Conservation (phyloP, 2,888 invertebrate species). For the Aplocera efformata region DNA sequence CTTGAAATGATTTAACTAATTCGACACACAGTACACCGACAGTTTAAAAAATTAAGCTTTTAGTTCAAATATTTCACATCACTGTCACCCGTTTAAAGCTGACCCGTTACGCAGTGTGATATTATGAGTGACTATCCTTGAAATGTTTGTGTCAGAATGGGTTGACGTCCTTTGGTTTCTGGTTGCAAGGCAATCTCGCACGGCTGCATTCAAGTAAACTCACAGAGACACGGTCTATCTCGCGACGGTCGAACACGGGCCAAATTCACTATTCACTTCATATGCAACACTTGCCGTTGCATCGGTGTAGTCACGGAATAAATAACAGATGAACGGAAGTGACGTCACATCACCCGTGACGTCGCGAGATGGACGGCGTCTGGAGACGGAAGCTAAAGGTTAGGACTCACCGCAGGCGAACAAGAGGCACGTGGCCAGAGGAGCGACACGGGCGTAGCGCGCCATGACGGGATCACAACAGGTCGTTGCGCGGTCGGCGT, state of each 20-base stretch:
- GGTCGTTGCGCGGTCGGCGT: conserved; percentile 77
- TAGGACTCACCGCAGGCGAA: conserved; percentile 80
- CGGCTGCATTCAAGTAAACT: conserved; percentile 57
- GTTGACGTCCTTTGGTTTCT: conserved; percentile 60
- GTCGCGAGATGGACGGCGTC: conserved; percentile 71
- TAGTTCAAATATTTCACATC: conserved; percentile 38
- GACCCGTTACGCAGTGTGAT: conserved; percentile 48
- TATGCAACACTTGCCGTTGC: conserved; percentile 51
- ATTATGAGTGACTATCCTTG: conserved; percentile 59
- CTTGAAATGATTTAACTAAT: conserved; percentile 30
- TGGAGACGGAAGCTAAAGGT: conserved; percentile 73
- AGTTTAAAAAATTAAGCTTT: conserved; percentile 13
- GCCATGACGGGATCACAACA: conserved; percentile 82
- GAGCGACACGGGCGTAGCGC: conserved; percentile 80
- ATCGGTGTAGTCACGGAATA: conserved; percentile 61
- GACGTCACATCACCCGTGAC: conserved; percentile 64
- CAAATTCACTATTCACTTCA: conserved; percentile 75
- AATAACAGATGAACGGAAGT: conserved; percentile 50
- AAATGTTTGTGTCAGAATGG: conserved; percentile 49
- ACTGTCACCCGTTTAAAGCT: conserved; percentile 42
- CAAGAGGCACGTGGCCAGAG: conserved; percentile 79
- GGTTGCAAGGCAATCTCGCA: conserved; percentile 60
- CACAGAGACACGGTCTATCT: conserved; percentile 62
- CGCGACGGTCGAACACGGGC: conserved; percentile 54
- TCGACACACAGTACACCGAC: conserved; percentile 39